Percentiles rank a stretch among this genome's conserved stretches.
phyloP scores from a whole-genome alignment of 2,113 vertebrate species.

The Chloebia gouldiae region DNA sequence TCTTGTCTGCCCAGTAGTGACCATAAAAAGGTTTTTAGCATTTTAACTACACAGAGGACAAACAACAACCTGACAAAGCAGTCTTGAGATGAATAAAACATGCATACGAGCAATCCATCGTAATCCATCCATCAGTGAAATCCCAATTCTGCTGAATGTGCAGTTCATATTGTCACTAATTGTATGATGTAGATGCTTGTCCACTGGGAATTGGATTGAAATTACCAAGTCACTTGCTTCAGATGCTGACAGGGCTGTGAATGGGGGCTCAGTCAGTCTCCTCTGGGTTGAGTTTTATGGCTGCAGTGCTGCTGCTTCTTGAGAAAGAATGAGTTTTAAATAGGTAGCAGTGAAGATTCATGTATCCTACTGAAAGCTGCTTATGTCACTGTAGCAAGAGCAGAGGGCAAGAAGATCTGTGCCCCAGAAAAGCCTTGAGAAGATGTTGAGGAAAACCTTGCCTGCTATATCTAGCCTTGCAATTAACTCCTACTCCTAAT shows the following conservation, averaged over 20 bases:
- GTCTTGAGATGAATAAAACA: slow-evolving; percentile 26
- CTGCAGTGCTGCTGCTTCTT: background rate
- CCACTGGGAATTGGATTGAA: background rate
- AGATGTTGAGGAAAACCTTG: background rate
- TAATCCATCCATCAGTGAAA: slow-evolving; percentile 2
- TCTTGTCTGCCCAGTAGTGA: background rate
- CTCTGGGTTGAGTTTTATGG: background rate
- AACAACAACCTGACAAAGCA: background rate
- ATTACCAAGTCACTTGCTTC: background rate
- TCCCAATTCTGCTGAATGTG: slow-evolving; percentile 16
- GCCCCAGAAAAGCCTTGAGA: background rate
- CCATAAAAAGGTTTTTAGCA: background rate
- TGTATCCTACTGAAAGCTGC: background rate
- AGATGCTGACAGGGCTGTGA: background rate
- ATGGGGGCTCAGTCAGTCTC: background rate
- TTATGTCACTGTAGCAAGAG: background rate
- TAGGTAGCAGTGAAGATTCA: background rate
- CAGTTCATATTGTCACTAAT: background rate
- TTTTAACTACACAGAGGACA: background rate
- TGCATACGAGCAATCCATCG: background rate
- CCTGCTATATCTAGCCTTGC: background rate
- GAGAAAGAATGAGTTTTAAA: background rate
- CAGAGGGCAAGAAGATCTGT: background rate
- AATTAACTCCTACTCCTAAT: slow-evolving; percentile 15
- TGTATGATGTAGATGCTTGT: background rate